Evolutionary conservation across 2,797 vertebrate genomes (phyloP).

Genomic region (Neomorphus geoffroyi): DNA sequence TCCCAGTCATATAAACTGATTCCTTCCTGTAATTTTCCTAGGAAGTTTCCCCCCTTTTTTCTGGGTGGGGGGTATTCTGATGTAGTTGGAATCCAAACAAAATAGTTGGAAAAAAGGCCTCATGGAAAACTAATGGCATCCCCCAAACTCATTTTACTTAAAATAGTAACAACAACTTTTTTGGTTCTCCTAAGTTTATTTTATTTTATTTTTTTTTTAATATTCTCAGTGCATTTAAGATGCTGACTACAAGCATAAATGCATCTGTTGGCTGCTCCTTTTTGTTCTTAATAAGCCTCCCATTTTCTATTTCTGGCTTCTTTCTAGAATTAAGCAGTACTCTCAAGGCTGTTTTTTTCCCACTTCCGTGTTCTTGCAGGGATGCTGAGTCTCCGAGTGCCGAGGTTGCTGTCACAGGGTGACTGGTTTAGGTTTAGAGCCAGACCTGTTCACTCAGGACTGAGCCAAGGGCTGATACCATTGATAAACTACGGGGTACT

Average conservation of each 20-base stretch:
- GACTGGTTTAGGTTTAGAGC: background rate
- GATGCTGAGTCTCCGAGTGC: fast-evolving
- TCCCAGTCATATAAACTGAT: background rate
- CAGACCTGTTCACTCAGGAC: fast-evolving
- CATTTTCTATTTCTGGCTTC: background rate
- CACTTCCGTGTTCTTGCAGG: background rate
- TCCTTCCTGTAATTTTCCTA: background rate
- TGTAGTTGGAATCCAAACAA: background rate
- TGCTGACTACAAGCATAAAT: background rate
- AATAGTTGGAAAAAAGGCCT: background rate
- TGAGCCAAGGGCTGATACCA: background rate
- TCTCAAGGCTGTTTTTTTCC: background rate
- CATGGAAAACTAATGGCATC: background rate
- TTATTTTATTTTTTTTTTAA: background rate
- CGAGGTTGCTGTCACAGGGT: background rate
- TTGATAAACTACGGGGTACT: background rate
- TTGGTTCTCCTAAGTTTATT: background rate
- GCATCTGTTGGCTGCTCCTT: background rate
- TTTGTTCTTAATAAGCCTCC: background rate
- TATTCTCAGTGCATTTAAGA: background rate
- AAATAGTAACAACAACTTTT: background rate
- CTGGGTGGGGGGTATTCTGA: background rate
- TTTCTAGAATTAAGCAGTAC: background rate
- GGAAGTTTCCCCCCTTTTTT: background rate
- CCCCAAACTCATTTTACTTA: background rate